Percentiles rank a stretch among this genome's conserved stretches.
phyloP scores from a whole-genome alignment of 2,113 vertebrate genomes.

The Erythrocercus mccallii region DNA sequence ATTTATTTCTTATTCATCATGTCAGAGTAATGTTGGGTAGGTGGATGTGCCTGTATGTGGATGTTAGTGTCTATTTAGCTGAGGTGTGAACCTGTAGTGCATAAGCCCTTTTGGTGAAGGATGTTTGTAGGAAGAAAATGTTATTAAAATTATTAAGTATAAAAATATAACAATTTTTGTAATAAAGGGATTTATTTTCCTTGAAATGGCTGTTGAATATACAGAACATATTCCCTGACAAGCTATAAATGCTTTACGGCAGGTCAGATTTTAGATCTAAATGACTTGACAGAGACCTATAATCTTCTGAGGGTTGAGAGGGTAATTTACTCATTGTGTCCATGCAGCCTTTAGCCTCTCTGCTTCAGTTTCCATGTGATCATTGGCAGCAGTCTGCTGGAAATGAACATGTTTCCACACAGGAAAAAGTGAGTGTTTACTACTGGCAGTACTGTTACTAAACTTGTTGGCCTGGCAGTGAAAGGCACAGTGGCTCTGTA shows the following conservation, averaged over 20 bases:
- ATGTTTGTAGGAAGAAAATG: neutral
- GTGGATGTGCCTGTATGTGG: neutral
- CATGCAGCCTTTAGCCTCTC: neutral
- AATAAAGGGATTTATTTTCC: neutral
- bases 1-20: neutral
- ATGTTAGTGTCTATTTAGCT: neutral
- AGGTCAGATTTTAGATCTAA: constrained; percentile 8
- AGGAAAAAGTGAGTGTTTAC: neutral
- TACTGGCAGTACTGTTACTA: neutral
- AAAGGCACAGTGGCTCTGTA: neutral
- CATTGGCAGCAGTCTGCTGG: neutral
- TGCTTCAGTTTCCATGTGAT: neutral
- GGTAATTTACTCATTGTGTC: neutral
- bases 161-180: neutral
- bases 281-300: neutral
- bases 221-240: neutral
- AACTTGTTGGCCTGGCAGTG: neutral
- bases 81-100: neutral
- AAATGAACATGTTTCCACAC: neutral
- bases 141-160: neutral
- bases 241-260: neutral
- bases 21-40: neutral
- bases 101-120: neutral
- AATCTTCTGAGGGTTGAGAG: neutral
- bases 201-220: neutral